Base-by-base conservation (phyloP, 1,140 invertebrate species). In the Caenorhabditis inopinata region DNA sequence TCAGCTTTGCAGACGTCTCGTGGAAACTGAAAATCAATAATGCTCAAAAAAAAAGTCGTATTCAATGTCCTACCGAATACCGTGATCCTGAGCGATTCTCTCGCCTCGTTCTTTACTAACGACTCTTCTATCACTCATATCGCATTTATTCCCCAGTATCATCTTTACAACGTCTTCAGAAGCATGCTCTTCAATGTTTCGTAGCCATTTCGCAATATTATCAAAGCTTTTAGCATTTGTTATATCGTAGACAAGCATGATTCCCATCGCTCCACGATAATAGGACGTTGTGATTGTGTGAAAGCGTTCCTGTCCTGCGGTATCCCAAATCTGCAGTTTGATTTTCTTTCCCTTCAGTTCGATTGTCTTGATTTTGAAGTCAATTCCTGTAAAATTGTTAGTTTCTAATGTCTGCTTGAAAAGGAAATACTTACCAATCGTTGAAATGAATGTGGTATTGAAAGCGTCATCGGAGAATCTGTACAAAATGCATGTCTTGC, bases 401-500 rank as follows among this genome's bases (percentile, higher is more conserved):
- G n/a, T n/a, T n/a, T n/a, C n/a, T n/a, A n/a, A n/a, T n/a, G n/a
- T n/a, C n/a, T n/a, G n/a, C 38, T 42, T 42, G 14, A 7, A 42
- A 76, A 96, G 96, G 92, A 99, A 98, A 91, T 99, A 96, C 83
- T 98, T 96, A 81, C 97, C 97, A 91, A 99, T 99, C 83, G 96
- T 99, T 82, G 95, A 98, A 91, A 98, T 98, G 86, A 95, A 97
- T 91, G 98, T 96, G 91, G 98, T 92, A 91, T 98, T 98, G 90
- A 99, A 99, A 93, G 98, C 96, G 93, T 98, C 99, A 90, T 96
- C 93, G 90, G 97, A 98, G 90, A 98, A 99, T 91, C 96, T 92
- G 79, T 96, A 97, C 78, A 99, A 91, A 78, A 99, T 92, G 92
- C 98, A 98, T 92, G 94, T 96, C 92, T 98, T 99, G 82, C 96